Conservation (phyloP, 2,888 invertebrate species). For the Sabellastarte sp. region DNA sequence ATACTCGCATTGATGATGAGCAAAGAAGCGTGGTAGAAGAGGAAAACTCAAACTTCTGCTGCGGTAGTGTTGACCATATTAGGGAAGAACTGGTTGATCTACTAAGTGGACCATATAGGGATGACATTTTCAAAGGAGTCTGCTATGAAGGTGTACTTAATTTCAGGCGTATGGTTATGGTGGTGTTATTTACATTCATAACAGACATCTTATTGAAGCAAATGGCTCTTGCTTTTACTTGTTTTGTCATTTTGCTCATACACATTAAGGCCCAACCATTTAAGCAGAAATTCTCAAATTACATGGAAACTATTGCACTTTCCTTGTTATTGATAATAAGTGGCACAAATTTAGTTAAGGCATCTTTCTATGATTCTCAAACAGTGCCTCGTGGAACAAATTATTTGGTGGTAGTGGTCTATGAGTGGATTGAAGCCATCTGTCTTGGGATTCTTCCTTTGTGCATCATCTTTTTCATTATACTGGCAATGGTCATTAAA, state of each 20-base stretch:
- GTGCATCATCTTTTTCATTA: not conserved
- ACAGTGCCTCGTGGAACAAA: conserved; percentile 6
- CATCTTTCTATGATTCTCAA: conserved; percentile 6
- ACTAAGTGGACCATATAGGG: conserved; percentile 14
- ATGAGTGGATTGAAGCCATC: conserved; percentile 24
- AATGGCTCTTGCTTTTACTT: conserved; percentile 7
- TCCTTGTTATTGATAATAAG: conserved; percentile 14
- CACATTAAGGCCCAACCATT: conserved; percentile 17
- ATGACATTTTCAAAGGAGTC: conserved; percentile 13
- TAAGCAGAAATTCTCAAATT: conserved; percentile 11
- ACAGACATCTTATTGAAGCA: conserved; percentile 9
- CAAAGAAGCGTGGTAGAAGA: not conserved
- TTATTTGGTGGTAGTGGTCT: conserved; percentile 14
- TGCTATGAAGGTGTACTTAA: conserved; percentile 26
- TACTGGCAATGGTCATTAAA: conserved; percentile 3
- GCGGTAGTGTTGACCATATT: conserved; percentile 6
- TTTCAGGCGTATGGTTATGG: conserved; percentile 17
- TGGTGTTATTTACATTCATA: conserved; percentile 9
- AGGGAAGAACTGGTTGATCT: conserved; percentile 10
- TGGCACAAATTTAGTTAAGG: conserved; percentile 20
- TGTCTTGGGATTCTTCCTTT: conserved; percentile 13
- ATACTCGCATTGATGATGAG: not conserved
- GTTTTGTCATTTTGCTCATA: conserved; percentile 10
- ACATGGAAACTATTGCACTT: conserved; percentile 14
- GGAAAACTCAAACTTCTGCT: not conserved